phyloP scores from a whole-genome alignment of 1,140 invertebrate species.

The Atta colombica region DNA sequence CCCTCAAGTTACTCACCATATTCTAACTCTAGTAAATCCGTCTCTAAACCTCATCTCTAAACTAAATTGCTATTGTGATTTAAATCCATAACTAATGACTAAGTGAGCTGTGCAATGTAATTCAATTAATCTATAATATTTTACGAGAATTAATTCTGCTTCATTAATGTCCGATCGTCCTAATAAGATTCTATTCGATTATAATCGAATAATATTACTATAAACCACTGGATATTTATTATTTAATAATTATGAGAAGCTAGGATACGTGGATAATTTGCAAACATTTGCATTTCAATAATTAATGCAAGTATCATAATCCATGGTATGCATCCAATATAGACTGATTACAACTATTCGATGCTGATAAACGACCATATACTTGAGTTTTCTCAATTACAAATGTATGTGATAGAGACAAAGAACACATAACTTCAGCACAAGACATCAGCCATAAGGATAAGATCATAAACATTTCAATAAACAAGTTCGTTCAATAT shows the following conservation, averaged over 20 bases:
- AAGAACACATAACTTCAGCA: not conserved
- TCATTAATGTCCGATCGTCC: slow-evolving; percentile 15
- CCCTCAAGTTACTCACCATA: slow-evolving; percentile 42
- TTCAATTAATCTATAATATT: slow-evolving; percentile 50
- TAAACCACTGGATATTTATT: slow-evolving; percentile 26
- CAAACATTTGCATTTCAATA: not conserved
- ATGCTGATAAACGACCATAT: not conserved
- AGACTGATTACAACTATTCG: not conserved
- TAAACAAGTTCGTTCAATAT: slow-evolving; percentile 40
- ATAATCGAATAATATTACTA: slow-evolving; percentile 6
- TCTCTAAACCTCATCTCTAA: not conserved
- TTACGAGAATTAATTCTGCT: slow-evolving; percentile 46
- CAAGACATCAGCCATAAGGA: not conserved
- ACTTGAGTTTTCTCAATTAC: not conserved
- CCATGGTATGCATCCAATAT: not conserved
- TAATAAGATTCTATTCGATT: slow-evolving; percentile 8
- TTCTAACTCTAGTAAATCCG: slow-evolving; percentile 64
- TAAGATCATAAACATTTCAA: slow-evolving; percentile 6
- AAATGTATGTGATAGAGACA: not conserved
- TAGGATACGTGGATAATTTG: slow-evolving; percentile 21
- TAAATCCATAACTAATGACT: slow-evolving; percentile 70
- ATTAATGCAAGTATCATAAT: slow-evolving; percentile 20
- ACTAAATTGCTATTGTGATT: slow-evolving; percentile 34
- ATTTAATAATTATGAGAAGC: slow-evolving; percentile 40
- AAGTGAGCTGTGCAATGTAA: not conserved